A percentile compares a stretch with the other conserved stretches of the same genome.
These are phyloP conservation scores for Rhagium mordax DNA, from an alignment of 2,888 invertebrate genomes.

Conservation along the genomic window DNA sequence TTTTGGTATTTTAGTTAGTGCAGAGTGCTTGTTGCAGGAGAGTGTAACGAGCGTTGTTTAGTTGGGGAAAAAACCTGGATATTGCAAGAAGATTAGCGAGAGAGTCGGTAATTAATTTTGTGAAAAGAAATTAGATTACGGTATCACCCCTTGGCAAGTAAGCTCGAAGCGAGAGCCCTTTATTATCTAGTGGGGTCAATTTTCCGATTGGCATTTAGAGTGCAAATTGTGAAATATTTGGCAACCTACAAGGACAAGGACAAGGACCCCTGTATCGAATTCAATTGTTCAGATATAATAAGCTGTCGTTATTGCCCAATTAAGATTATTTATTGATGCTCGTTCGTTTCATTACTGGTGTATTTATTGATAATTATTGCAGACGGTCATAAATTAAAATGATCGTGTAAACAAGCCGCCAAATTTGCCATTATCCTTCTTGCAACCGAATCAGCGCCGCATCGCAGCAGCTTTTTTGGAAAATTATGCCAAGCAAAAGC, in stretches of 20 bases:
- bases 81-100: neutral
- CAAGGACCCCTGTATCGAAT: neutral
- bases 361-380: neutral
- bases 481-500: too few species aligned
- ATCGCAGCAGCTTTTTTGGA: too few species aligned
- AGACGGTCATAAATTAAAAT: neutral
- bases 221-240: slow-evolving; percentile 12
- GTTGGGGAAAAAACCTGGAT: neutral
- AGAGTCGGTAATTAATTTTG: slow-evolving; percentile 8
- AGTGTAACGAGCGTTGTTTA: neutral
- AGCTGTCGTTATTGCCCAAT: neutral
- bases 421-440: neutral
- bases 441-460: too few species aligned
- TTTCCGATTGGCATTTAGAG: slow-evolving; percentile 9
- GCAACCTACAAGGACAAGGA: neutral
- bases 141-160: neutral
- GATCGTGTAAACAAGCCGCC: neutral
- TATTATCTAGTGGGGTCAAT: slow-evolving; percentile 3
- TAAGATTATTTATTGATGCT: neutral
- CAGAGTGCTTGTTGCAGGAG: too few species aligned
- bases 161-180: slow-evolving; percentile 4
- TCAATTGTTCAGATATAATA: slow-evolving; percentile 3
- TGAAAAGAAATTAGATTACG: slow-evolving; percentile 6
- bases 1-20: neutral
- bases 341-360: neutral